Evolutionary conservation across 2,797 vertebrate species (phyloP).

Genomic region (Lagodon rhomboides): DNA sequence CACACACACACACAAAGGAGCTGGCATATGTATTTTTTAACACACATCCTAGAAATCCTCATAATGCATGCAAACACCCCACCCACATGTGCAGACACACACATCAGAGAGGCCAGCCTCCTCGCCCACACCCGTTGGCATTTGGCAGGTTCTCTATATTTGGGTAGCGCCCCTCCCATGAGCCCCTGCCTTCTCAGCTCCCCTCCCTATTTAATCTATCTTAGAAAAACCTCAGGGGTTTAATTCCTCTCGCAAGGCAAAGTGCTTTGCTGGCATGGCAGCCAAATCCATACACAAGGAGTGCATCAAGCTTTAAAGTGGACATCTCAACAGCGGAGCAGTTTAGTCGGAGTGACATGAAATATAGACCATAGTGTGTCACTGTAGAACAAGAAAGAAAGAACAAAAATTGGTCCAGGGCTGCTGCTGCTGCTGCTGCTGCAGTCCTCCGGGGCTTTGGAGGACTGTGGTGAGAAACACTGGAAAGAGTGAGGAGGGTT

Average conservation of each 20-base stretch:
- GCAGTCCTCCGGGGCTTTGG: constrained; percentile 31
- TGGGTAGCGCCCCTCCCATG: constrained; percentile 65
- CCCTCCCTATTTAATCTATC: constrained; percentile 78
- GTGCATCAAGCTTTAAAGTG: constrained; percentile 84
- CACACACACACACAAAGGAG: constrained; percentile 12
- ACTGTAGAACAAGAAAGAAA: constrained; percentile 41
- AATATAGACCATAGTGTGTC: constrained; percentile 73
- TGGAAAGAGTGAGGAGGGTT: constrained; percentile 31
- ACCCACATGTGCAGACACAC: constrained; percentile 56
- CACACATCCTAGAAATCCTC: constrained; percentile 43
- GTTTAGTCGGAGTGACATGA: constrained; percentile 78
- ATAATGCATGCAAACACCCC: constrained; percentile 51
- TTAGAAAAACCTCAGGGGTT: constrained; percentile 78
- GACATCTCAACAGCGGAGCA: constrained; percentile 78
- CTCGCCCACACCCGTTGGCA: constrained; percentile 67
- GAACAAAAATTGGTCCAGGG: constrained; percentile 40
- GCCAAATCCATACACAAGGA: constrained; percentile 81
- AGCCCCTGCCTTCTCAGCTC: constrained; percentile 56
- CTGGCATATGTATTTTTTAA: constrained; percentile 18
- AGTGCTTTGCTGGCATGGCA: constrained; percentile 85
- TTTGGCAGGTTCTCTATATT: constrained; percentile 75
- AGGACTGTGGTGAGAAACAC: constrained; percentile 43
- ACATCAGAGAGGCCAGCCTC: constrained; percentile 61
- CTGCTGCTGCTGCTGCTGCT: constrained; percentile 33
- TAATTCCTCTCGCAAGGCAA: constrained; percentile 81